phyloP scores from a whole-genome alignment of 2,797 vertebrate genomes.

The Lophotriccus pileatus region DNA sequence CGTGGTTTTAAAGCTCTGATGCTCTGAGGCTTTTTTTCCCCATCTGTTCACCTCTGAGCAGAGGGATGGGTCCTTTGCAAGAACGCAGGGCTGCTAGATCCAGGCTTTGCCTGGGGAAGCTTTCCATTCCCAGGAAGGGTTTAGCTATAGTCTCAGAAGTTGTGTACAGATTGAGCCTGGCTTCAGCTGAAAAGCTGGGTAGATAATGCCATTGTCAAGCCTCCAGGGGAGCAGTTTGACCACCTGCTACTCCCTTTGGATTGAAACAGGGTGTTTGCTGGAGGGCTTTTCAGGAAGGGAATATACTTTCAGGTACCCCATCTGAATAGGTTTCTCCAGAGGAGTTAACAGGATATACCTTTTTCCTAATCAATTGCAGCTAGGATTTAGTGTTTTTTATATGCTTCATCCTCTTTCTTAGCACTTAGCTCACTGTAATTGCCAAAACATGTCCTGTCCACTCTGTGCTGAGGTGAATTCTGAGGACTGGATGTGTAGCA shows the following conservation, averaged over 20 bases:
- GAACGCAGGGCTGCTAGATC: background rate
- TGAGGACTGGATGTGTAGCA: background rate
- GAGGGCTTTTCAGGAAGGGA: background rate
- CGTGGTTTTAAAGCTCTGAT: background rate
- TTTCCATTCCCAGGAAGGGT: background rate
- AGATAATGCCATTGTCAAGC: slow-evolving; percentile 22
- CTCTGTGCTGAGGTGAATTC: background rate
- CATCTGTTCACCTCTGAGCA: slow-evolving; percentile 38
- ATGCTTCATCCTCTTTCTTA: background rate
- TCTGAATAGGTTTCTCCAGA: background rate
- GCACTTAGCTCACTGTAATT: background rate
- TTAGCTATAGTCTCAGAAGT: background rate
- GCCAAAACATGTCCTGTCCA: background rate
- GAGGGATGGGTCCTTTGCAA: background rate
- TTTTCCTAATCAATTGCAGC: background rate
- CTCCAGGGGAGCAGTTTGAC: slow-evolving; percentile 1
- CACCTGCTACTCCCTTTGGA: slow-evolving; percentile 31
- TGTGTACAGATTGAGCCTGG: background rate
- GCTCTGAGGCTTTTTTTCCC: slow-evolving; percentile 15
- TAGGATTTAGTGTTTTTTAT: background rate
- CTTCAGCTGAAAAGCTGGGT: slow-evolving; percentile 13
- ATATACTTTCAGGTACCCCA: background rate
- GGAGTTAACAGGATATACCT: background rate
- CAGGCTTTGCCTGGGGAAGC: background rate
- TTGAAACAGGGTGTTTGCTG: background rate